Evolutionary conservation across 2,113 vertebrate genomes (phyloP).

Genomic region (Recurvirostra avosetta): DNA sequence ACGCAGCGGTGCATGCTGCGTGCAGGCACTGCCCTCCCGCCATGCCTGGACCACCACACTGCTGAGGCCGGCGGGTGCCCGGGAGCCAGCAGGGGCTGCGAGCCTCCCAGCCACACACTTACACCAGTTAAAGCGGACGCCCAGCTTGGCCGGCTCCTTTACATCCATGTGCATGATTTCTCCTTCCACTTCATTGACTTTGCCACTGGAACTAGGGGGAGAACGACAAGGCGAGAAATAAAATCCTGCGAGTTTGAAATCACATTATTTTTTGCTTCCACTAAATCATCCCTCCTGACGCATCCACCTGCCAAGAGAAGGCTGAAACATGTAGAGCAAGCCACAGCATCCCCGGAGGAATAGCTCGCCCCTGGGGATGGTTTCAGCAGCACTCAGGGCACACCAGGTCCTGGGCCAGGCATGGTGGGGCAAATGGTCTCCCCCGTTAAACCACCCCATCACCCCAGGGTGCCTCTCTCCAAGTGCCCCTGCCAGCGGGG

Average conservation of each 20-base stretch:
- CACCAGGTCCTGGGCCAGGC: not conserved
- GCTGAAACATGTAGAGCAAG: not conserved
- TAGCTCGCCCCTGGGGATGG: accelerated
- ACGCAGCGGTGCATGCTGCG: accelerated
- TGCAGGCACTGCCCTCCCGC: not conserved
- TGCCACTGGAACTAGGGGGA: conserved; percentile 70
- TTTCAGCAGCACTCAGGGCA: not conserved
- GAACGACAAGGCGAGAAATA: not conserved
- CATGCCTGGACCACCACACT: not conserved
- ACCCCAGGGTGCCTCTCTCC: not conserved
- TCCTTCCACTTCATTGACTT: conserved; percentile 78
- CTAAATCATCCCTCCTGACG: not conserved
- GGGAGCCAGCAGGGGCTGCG: not conserved
- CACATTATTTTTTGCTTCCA: not conserved
- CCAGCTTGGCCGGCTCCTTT: conserved; percentile 85
- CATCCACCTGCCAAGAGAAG: not conserved
- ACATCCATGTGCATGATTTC: conserved; percentile 76
- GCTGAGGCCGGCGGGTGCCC: accelerated
- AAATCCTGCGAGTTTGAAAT: not conserved
- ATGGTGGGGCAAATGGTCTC: accelerated
- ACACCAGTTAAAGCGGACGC: conserved; percentile 86
- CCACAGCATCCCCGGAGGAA: not conserved
- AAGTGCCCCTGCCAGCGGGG: not conserved
- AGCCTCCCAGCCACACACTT: conserved; percentile 41
- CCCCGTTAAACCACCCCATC: not conserved